Evolutionary conservation across 1,140 invertebrate genomes (phyloP), one percentile per base, ranked within the genome.

Genomic region (Thaumetopoea pityocampa): DNA sequence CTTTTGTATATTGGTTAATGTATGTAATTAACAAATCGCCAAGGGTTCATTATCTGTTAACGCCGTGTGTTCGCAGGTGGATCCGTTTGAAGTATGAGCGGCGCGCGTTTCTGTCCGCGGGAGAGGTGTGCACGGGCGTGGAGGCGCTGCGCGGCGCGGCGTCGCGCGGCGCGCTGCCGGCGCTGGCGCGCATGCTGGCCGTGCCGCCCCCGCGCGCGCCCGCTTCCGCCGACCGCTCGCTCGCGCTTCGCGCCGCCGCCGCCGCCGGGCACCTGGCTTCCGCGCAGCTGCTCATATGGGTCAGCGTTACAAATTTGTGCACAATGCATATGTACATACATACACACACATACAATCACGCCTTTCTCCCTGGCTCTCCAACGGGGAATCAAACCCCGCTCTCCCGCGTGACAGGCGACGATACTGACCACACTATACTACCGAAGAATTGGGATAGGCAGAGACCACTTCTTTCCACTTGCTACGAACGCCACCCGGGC

Each of bases 221-320:
- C 62, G 87, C 90, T 20, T 85, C 88, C 29, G 86, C 86, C 29
- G 90, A 70, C 12, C 53, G 67, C 14, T 51, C 65, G 15, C 44
- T 68, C 46, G 72, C 68, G 4, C 85, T 98, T 26, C 94, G 98
- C 68, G 88, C 98, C 34, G 96, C 96, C 16, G 94, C 94, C 62
- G 92, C 94, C 7, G 91, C 94, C 43, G 95, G 95, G 12, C 96
- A 96, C 76, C 87, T 97, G 45, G 92, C 96, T 33, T 91, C 97
- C 63, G 92, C 95, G 16, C 97, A 98, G 85, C 87, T 98, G 26
- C 87, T 98, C 14, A 91, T 98, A 69, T 98, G 96, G 96, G 96
- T 98, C 86, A 88, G 77, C 33, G 15, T 27, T 8, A 23, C 27
- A 9, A 26, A 24, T n/a, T 2, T 2, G 5, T 11, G 9, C 16